Base-by-base conservation (phyloP, 2,113 vertebrate genomes). In the Ageneiosus marmoratus region DNA sequence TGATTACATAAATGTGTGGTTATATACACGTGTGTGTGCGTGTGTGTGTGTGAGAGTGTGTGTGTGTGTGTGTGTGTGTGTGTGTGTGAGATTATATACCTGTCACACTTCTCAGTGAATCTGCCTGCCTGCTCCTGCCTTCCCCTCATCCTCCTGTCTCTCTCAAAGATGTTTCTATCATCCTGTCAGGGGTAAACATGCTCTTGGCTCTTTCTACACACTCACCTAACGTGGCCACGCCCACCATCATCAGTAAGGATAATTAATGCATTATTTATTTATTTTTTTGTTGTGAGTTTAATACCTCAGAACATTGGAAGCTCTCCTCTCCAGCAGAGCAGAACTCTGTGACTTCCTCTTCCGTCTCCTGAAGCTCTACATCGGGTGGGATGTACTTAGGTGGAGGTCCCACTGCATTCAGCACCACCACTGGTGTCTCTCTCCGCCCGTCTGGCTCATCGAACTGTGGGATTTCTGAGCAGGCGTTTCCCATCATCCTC, bases 391-490 rank as follows among this genome's bases (percentile, higher is more conserved):
- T 81, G 82, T 90, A 90, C 1, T 12, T 67, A 5, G 85, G 60
- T 0, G 69, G 89, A 15, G 90, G 92, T 0, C 90, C 91, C 32
- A 89, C 65, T 34, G 89, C 89, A 32, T 82, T 85, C 10, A 69
- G 34, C 20, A 82, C 22, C 16, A 51, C 62, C 48, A 15, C 55
- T 58, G 9, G 37, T 10, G 34, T 20, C 53, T 22, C 50, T 8
- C 24, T 76, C 18, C 18, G 2, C n/a, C 77, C 76, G n/a, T 87
- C 85, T 72, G 84, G 78, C 51, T 77, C 82, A 1, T 82, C 83
- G 15, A 67, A 24, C 11, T 22, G 1, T 3, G 27, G 62, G 27
- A 6, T 5, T 8, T 13, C 8, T 15, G 44, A 7, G n/a, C 41
- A 9, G 5, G 56, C 8, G n/a, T 5, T 29, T 62, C 15, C 32